Evolutionary conservation across 2,113 vertebrate genomes (phyloP).

Genomic region (human (Homo sapiens)): GRCh38 chr1:88092501-88093000

Average conservation of each 20-base stretch:
- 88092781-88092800: constrained; percentile 16
- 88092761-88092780: neutral
- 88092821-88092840: neutral
- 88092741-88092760: constrained; percentile 25
- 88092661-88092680: neutral
- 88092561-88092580: neutral
- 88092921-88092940: neutral
- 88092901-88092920: neutral
- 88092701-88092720: neutral
- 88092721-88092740: neutral
- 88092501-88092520: neutral
- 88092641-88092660: constrained; percentile 29
- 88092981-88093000: constrained; percentile 7
- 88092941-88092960: neutral
- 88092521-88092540: neutral
- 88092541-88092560: neutral
- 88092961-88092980: constrained; percentile 21
- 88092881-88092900: neutral
- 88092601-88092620: neutral
- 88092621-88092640: neutral
- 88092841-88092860: neutral
- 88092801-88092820: neutral
- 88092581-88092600: neutral
- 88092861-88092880: neutral
- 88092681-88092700: constrained; percentile 12